Evolutionary conservation across 64 coral and sea anemone genomes (phyloP), one percentile per base, ranked within the genome.

Genomic region (Actinia equina): DNA sequence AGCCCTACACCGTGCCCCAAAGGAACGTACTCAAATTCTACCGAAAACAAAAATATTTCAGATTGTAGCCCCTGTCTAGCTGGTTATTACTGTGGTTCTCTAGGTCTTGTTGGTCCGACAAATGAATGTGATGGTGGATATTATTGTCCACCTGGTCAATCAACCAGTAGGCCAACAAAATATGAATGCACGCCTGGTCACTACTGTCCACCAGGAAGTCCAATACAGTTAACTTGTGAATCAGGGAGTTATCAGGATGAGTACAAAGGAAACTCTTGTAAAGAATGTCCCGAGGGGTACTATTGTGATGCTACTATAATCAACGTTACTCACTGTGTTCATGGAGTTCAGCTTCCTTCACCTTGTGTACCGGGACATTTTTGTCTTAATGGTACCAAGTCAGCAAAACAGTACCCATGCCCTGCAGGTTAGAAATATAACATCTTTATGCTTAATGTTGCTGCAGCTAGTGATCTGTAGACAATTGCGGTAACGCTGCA

Each of bases 221-320:
- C 88, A 22, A 23, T 27, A n/a, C 70, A 99, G 64, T 56, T 56
- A 16, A 70, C 97, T 0, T 99, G 97, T 71, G 27, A 62, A 7
- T 93, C 88, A 83, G 97, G 97, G 4, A 78, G 44, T 14, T 99
- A 93, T 49, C 97, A 99, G 57, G 93, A 99, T 86, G 93, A 99
- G 63, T 93, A 90, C 63, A 88, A 88, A 69, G 85, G 59, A 19
- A 69, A 85, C 43, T 62, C 49, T n/a, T 99, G 97, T 87, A 99
- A 99, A 59, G 46, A 44, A 2, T 99, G 97, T 55, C 97, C 88
- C 15, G 93, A 92, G 46, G 97, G 97, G 16, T 99, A 88, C 60
- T 99, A 70, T 63, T 99, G 97, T 74, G 97, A 99, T 99, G 90
- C 88, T 23, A 91, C 97, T 6, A 69, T 99, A 43, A 82, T 99